These are phyloP conservation scores for Charaxes varanes DNA, from an alignment of 1,140 invertebrate genomes.

Conservation along the genomic window DNA sequence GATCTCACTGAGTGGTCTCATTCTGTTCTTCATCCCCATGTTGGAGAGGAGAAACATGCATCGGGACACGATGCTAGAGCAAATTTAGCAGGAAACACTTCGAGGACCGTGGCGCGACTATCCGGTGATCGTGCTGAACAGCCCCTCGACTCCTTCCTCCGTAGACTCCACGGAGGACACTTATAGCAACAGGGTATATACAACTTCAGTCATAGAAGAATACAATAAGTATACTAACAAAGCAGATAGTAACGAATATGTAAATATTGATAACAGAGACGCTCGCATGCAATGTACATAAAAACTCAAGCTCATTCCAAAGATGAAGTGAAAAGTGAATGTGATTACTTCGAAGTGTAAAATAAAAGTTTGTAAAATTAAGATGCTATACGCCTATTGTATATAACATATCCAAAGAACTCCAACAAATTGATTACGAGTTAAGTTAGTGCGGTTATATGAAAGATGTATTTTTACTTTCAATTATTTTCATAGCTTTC, in stretches of 20 bases:
- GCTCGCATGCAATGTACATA: conserved; percentile 31
- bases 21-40: conserved; percentile 91
- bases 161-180: conserved; percentile 42
- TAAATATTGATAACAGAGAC: conserved; percentile 35
- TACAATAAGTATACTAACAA: conserved; percentile 26
- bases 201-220: conserved; percentile 43
- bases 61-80: conserved; percentile 39
- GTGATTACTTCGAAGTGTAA: conserved; percentile 27
- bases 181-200: conserved; percentile 64
- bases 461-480: no score
- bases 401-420: conserved; percentile 20
- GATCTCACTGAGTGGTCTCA: conserved; percentile 90
- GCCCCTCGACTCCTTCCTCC: conserved; percentile 55
- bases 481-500: no score
- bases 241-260: conserved; percentile 32
- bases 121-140: conserved; percentile 58
- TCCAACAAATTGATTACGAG: conserved; percentile 43
- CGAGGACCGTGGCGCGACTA: conserved; percentile 33
- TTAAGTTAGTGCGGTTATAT: no score
- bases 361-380: conserved; percentile 19
- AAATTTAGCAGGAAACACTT: conserved; percentile 57
- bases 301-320: conserved; percentile 57
- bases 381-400: no score
- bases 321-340: conserved; percentile 32
- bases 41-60: conserved; percentile 75